These are phyloP conservation scores for Morone chrysops DNA, from an alignment of 2,113 vertebrate species.

Conservation along the genomic window DNA sequence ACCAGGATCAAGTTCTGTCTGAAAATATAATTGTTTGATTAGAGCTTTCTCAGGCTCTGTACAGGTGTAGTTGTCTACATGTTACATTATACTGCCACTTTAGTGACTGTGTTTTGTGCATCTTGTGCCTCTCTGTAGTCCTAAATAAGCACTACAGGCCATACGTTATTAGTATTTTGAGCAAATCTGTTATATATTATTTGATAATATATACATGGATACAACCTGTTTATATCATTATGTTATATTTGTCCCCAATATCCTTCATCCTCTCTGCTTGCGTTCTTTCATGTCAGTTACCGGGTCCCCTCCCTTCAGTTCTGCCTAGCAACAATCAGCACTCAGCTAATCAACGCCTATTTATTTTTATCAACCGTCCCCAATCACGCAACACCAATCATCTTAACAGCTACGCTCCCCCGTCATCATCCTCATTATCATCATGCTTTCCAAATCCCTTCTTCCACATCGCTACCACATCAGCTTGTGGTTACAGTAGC, in stretches of 20 bases:
- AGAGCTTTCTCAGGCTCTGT: not conserved
- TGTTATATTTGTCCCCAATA: not conserved
- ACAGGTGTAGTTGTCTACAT: not conserved
- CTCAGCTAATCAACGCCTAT: slow-evolving; percentile 39
- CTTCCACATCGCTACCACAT: slow-evolving; percentile 53
- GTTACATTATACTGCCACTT: not conserved
- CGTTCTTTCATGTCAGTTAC: slow-evolving; percentile 1
- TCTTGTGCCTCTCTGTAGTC: too few relatives aligned
- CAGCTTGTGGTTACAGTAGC: slow-evolving; percentile 44
- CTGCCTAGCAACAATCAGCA: slow-evolving; percentile 71
- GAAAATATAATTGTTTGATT: not conserved
- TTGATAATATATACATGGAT: not conserved
- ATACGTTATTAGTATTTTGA: not conserved
- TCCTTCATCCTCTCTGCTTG: not conserved
- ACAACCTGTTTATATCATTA: too few relatives aligned
- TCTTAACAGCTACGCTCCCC: slow-evolving; percentile 16
- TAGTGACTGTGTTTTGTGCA: not conserved
- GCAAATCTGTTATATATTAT: not conserved
- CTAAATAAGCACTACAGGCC: not conserved
- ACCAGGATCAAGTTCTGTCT: not conserved
- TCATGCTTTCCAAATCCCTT: slow-evolving; percentile 46
- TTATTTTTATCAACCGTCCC: slow-evolving; percentile 46
- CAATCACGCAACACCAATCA: slow-evolving; percentile 58
- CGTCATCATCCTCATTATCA: slow-evolving; percentile 62
- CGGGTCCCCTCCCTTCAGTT: slow-evolving; percentile 15